phyloP scores from a whole-genome alignment of 2,797 vertebrate genomes.

The Vultur gryphus region DNA sequence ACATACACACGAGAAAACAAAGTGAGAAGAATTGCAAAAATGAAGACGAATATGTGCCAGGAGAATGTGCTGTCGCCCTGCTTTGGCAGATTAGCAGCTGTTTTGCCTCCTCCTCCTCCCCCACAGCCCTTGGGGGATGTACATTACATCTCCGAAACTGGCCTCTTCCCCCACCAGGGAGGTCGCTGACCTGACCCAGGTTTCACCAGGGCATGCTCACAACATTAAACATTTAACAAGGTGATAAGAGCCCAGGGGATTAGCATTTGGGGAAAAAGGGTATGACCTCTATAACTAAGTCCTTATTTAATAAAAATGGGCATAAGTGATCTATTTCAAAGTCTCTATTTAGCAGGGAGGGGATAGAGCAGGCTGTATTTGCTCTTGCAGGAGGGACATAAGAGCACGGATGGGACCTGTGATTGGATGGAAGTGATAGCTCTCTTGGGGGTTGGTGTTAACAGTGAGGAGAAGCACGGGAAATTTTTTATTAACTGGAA shows the following conservation, averaged over 20 bases:
- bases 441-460: background rate
- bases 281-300: background rate
- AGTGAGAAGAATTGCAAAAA: background rate
- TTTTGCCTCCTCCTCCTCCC: background rate
- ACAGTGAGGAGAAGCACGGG: background rate
- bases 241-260: background rate
- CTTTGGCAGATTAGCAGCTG: background rate
- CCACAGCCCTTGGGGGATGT: background rate
- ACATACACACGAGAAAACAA: background rate
- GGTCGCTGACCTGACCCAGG: background rate
- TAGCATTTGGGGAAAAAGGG: background rate
- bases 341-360: background rate
- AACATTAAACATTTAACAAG: conserved; percentile 17
- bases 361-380: background rate
- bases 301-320: background rate
- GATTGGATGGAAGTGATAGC: background rate
- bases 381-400: background rate
- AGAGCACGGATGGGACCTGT: background rate
- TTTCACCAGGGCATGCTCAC: background rate
- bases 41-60: background rate
- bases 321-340: background rate
- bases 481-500: background rate
- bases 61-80: background rate
- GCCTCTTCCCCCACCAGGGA: background rate
- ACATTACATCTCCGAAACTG: background rate